These are phyloP conservation scores for Drosophila subpulchrella DNA, from an alignment of 1,140 invertebrate species.

Conservation along the genomic window DNA sequence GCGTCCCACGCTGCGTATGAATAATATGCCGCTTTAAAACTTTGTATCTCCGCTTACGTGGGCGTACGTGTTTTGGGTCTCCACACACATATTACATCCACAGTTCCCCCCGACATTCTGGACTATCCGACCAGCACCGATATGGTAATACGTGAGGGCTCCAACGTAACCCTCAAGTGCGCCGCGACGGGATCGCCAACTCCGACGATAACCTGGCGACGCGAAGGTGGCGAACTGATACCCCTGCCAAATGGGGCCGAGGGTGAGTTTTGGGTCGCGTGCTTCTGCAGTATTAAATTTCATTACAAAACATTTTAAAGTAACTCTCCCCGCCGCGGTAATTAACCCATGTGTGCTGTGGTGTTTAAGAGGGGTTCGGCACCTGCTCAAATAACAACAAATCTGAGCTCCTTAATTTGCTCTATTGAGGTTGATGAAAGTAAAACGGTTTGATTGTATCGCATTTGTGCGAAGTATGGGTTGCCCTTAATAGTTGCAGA, in stretches of 20 bases:
- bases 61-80: slow-evolving; percentile 10
- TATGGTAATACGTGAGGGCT: slow-evolving; percentile 93
- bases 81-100: slow-evolving; percentile 40
- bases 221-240: slow-evolving; percentile 91
- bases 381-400: slow-evolving; percentile 14
- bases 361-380: background rate
- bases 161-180: slow-evolving; percentile 93
- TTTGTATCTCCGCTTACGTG: slow-evolving; percentile 39
- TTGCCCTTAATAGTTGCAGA: slow-evolving; percentile 7
- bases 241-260: slow-evolving; percentile 87
- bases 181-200: slow-evolving; percentile 92
- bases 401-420: slow-evolving; percentile 39
- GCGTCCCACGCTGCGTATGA: slow-evolving; percentile 68
- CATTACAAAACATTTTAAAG: slow-evolving; percentile 55
- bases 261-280: slow-evolving; percentile 84
- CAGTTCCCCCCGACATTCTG: slow-evolving; percentile 94
- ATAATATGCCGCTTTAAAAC: slow-evolving; percentile 68
- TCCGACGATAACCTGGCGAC: slow-evolving; percentile 92
- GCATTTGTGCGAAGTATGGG: background rate
- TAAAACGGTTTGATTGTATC: slow-evolving; percentile 10
- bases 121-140: slow-evolving; percentile 94
- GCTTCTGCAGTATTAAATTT: slow-evolving; percentile 58
- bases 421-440: slow-evolving; percentile 15
- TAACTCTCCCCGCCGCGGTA: slow-evolving; percentile 13
- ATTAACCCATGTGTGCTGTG: slow-evolving; percentile 37